Evolutionary conservation across 2,888 invertebrate genomes (phyloP), one percentile per base, ranked within the genome.

Genomic region (Watsonalla binaria): DNA sequence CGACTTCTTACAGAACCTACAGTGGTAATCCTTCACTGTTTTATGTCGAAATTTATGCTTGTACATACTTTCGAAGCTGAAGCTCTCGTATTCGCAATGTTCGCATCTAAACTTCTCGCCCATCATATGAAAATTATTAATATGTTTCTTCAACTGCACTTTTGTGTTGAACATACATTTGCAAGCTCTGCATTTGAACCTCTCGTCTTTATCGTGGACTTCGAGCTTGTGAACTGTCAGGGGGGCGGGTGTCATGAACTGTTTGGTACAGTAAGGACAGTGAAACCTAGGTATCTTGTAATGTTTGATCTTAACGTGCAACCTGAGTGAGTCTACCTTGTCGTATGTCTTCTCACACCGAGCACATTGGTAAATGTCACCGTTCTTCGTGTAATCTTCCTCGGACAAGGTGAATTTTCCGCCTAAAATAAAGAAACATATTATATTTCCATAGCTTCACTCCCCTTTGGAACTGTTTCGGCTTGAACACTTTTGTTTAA

Each of bases 11-110:
- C 92, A 92, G 52, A 78, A 87, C 54, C 68, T 72, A 55, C 92
- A 92, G 13, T 87, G 83, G 52, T 78, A 76, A 24, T 90, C 84
- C 54, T 85, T 91, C 0, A 78, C 82, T 0, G 84, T 81, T 51
- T 79, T 86, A 51, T 91, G 91, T 24, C 77, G 83, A n/a, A 79
- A 77, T 55, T 80, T 83, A n/a, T 89, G 88, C 46, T 82, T 89
- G 53, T 81, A 78, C 67, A 87, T 59, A 37, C 74, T 65, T 37
- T 75, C 75, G 42, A 74, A 68, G 45, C 80, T 82, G 45, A 81
- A 86, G 0, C 82, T 75, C 37, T 84, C 86, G 51, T 80, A 88
- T 0, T 87, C 86, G 51, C 89, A 89, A 2, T 69, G 62, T 2
- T 80, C 72, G 39, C 88, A 89, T 37, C 80, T 80, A 15, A 74